Base-by-base conservation (phyloP, 2,113 vertebrate species). In the Erythrolamprus reginae region DNA sequence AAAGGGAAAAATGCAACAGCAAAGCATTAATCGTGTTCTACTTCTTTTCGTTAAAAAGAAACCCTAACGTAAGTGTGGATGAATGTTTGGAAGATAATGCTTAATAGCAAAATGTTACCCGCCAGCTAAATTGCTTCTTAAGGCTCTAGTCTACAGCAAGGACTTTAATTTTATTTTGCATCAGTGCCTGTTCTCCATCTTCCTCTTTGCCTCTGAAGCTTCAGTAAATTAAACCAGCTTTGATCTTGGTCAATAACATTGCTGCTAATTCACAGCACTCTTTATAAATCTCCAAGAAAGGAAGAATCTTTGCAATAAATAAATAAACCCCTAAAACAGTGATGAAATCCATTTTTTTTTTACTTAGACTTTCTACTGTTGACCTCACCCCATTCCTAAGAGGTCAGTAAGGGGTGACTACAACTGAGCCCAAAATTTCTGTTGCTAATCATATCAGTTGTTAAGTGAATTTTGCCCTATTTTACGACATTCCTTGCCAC, bases 61-160 rank as follows among this genome's bases (percentile, higher is more conserved):
- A 65, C 65, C 58, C 51, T n/a, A 82, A 56, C 42, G 21, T 87
- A 90, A 87, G 23, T 28, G 42, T 15, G 50, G 33, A 24, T 26
- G 23, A 70, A 77, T 42, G 15, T 56, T 89, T 33, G 28, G 61
- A 86, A 65, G 38, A 89, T 21, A 86, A 77, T 55, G 8, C 55
- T 51, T 48, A 55, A 23, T 42, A 87, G 91, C 88, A 58, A 92
- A 89, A 87, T 45, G 52, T 89, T 82, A 87, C 51, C 65, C 45
- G 24, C 61, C 47, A 52, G 88, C 88, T 82, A 87, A 89, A 92
- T 89, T 87, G 84, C 88, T 92, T 70, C 23, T 77, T 89, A 58
- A 87, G 85, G 58, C 42, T 58, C 5, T 52, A 52, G 51, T 52
- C 51, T 2, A 28, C 24, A 70, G 45, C n/a, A 86, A 23, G 42